phyloP scores from a whole-genome alignment of 2,113 vertebrate species.

The Athene noctua region DNA sequence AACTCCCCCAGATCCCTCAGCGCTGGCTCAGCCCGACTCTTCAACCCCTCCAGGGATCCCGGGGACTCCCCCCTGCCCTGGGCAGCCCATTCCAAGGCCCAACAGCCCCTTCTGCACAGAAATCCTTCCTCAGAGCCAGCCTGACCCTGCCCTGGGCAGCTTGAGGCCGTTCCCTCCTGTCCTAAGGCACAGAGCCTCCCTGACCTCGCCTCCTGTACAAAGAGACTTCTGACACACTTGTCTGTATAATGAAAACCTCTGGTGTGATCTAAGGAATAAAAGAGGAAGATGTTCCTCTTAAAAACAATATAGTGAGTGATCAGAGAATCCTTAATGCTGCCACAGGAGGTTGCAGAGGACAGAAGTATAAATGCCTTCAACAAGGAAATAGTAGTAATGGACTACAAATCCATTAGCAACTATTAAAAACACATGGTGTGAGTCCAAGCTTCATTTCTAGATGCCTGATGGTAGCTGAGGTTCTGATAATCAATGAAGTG shows the following conservation, averaged over 20 bases:
- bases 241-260: background rate
- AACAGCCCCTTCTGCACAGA: too few relatives aligned
- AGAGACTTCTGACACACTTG: background rate
- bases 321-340: background rate
- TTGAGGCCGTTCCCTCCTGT: too few relatives aligned
- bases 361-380: background rate
- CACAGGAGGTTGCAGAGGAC: background rate
- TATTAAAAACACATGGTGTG: fast-evolving
- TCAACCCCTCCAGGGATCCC: too few relatives aligned
- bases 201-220: background rate
- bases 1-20: too few relatives aligned
- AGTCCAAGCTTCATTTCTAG: background rate
- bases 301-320: background rate
- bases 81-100: too few relatives aligned
- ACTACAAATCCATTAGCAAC: background rate
- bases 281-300: background rate
- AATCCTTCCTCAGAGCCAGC: too few relatives aligned
- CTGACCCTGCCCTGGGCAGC: too few relatives aligned
- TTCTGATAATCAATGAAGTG: background rate
- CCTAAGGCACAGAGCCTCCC: background rate
- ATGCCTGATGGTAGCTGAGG: background rate
- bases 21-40: too few relatives aligned
- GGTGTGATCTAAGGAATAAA: background rate
- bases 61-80: too few relatives aligned
- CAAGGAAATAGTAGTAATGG: background rate